phyloP scores from a whole-genome alignment of 1,140 invertebrate species.

The Scaptomyza pallida region DNA sequence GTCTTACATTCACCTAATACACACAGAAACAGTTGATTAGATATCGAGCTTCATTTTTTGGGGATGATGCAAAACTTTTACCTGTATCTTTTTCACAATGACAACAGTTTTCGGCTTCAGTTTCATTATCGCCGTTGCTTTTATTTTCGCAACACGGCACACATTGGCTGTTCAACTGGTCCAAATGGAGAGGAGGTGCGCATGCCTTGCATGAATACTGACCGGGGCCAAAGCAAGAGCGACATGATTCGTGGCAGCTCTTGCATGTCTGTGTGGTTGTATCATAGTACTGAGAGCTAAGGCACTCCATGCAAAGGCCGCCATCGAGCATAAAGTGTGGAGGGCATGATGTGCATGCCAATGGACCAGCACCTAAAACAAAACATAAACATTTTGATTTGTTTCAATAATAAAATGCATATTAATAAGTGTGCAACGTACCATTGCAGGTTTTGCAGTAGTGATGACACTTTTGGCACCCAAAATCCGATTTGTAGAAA shows the following conservation, averaged over 20 bases:
- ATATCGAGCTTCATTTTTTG: neutral
- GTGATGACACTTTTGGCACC: conserved; percentile 93
- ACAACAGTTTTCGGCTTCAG: conserved; percentile 40
- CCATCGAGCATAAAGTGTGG: conserved; percentile 89
- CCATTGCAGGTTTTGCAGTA: conserved; percentile 92
- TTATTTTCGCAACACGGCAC: conserved; percentile 88
- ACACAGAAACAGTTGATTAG: neutral
- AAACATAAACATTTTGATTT: neutral
- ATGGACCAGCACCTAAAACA: conserved; percentile 87
- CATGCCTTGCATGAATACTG: conserved; percentile 89
- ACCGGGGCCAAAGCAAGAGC: conserved; percentile 88
- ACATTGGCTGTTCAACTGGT: conserved; percentile 89
- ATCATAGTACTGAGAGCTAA: conserved; percentile 90
- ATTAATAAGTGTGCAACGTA: conserved; percentile 81
- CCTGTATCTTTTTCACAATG: conserved; percentile 85
- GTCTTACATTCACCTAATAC: conserved; percentile 87
- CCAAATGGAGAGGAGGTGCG: conserved; percentile 87
- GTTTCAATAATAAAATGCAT: too few relatives aligned
- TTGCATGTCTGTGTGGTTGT: conserved; percentile 88
- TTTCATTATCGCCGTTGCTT: conserved; percentile 85
- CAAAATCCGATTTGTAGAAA: conserved; percentile 91
- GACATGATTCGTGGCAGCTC: conserved; percentile 88
- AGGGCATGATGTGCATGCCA: conserved; percentile 90
- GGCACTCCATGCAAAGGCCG: conserved; percentile 89
- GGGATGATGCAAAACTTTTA: conserved; percentile 61